phyloP scores from a whole-genome alignment of 2,113 vertebrate species.

The Orycteropus afer region DNA sequence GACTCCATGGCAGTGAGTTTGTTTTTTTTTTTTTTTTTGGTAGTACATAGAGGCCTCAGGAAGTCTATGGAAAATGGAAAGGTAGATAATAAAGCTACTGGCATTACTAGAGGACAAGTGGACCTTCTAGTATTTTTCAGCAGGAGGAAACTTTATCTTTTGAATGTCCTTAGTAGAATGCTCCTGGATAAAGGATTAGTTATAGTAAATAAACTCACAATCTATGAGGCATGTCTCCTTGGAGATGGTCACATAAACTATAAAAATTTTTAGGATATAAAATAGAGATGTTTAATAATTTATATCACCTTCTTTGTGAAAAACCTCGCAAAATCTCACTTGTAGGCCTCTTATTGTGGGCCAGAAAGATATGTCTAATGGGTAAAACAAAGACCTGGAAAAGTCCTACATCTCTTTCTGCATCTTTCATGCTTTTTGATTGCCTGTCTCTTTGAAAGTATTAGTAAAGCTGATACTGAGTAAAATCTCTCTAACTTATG shows the following conservation, averaged over 20 bases:
- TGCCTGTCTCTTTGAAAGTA: not conserved
- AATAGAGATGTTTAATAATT: not conserved
- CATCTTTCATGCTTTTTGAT: not conserved
- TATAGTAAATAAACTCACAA: not conserved
- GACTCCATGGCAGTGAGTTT: too few species aligned
- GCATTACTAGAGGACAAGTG: not conserved
- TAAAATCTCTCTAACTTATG: not conserved
- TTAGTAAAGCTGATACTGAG: not conserved
- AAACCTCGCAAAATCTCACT: not conserved
- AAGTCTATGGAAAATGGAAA: not conserved
- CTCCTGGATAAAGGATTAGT: not conserved
- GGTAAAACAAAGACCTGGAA: not conserved
- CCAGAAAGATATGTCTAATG: not conserved
- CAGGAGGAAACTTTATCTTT: not conserved
- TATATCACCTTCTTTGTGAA: not conserved
- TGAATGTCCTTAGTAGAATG: not conserved
- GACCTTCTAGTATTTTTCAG: not conserved
- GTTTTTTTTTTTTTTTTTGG: too few species aligned
- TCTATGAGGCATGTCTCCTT: not conserved
- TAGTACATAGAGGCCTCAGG: not conserved
- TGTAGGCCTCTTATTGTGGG: not conserved
- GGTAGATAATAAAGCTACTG: not conserved
- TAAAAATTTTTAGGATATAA: not conserved
- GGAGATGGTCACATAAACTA: not conserved
- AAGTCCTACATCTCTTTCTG: not conserved